Evolutionary conservation across 2,113 vertebrate species (phyloP), one percentile per base, ranked within the genome.

Genomic region (Cinclus mexicanus): DNA sequence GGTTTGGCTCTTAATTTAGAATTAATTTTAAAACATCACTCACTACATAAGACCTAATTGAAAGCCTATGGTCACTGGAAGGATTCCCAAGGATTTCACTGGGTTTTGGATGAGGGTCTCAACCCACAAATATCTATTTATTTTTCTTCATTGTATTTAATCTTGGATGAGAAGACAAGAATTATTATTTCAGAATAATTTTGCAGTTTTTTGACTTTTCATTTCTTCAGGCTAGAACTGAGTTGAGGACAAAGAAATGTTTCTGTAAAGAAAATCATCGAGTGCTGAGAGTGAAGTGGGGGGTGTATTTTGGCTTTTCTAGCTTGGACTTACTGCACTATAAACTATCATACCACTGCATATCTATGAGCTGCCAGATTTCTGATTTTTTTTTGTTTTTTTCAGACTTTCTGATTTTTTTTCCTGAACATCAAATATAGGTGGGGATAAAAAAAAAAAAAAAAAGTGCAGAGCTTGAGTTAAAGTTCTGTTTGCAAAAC

Each of bases 21-120:
- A 95, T 94, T 95, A 93, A 96, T 96, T 97, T 97, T 90, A 86
- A 95, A 97, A 97, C 92, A 95, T 97, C 95, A 95, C 92, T 97
- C 71, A 84, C 83, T 85, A 81, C 52, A 15, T 65, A 89, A 88
- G 44, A 77, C n/a, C 56, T 49, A 42, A 82, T 47, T 93, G 67
- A 92, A 95, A 90, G 70, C 68, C 55, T 78, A 15, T 75, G 65
- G 86, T 86, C 55, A 44, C 79, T 97, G 92, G 74, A 94, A 91
- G 47, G 33, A 71, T 88, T 97, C 86, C 56, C 80, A 90, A 64
- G 53, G 83, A 57, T 90, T 94, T 96, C 88, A 50, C 52, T 78
- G 80, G 37, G 25, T 42, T 94, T 86, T 92, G 76, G 72, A 69
- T 91, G n/a, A 93, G 89, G 92, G 93, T 96, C 65, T 81, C 46